phyloP scores from a whole-genome alignment of 2,797 vertebrate genomes.

The Poecilia wingei region DNA sequence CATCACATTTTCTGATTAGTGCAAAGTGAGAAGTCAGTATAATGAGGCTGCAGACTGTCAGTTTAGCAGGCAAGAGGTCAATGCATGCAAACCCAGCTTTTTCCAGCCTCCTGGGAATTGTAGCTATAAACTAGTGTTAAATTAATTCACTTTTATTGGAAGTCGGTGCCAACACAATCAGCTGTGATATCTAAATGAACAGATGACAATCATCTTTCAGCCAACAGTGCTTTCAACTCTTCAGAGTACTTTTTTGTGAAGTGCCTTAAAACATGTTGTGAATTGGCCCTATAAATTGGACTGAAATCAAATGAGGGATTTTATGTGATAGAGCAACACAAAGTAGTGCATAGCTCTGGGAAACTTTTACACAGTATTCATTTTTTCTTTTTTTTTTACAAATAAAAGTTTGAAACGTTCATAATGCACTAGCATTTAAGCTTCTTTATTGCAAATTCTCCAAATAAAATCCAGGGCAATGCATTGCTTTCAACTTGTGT shows the following conservation, averaged over 20 bases:
- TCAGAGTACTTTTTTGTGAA: not conserved
- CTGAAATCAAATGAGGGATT: not conserved
- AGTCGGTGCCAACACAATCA: not conserved
- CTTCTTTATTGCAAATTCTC: not conserved
- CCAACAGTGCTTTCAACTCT: not conserved
- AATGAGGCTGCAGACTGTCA: conserved; percentile 45
- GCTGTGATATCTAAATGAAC: not conserved
- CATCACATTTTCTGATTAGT: conserved; percentile 75
- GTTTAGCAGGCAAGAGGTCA: conserved; percentile 20
- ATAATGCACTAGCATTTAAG: not conserved
- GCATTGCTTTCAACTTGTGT: not conserved
- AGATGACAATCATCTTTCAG: not conserved
- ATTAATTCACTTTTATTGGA: not conserved
- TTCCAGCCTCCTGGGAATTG: conserved; percentile 5
- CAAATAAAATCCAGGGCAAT: not conserved
- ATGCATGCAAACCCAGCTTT: conserved; percentile 1
- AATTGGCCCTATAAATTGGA: not conserved
- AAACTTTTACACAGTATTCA: not conserved
- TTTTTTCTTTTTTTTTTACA: not conserved
- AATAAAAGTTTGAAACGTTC: not conserved
- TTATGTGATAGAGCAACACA: not conserved
- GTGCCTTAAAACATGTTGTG: not conserved
- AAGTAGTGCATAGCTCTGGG: not conserved
- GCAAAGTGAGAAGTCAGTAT: conserved; percentile 45
- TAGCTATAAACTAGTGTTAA: not conserved